A percentile compares a stretch with the other conserved stretches of the same genome.
phyloP scores from a whole-genome alignment of 2,113 vertebrate species.

The Suricata suricatta region DNA sequence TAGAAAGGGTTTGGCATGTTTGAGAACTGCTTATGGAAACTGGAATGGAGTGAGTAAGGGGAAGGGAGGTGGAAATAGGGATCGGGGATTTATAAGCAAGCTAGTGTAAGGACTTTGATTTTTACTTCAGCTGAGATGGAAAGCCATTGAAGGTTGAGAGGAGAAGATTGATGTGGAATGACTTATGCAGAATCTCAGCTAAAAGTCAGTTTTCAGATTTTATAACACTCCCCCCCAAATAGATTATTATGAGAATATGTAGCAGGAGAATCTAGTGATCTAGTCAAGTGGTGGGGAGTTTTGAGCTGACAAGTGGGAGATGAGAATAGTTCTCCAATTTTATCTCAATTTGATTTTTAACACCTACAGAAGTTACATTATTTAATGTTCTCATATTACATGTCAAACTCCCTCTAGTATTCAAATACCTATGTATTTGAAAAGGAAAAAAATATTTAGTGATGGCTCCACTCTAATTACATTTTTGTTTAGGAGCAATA shows the following conservation, averaged over 20 bases:
- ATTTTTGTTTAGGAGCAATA: neutral
- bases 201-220: neutral
- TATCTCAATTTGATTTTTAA: neutral
- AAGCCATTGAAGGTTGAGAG: neutral
- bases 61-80: neutral
- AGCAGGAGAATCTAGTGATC: neutral
- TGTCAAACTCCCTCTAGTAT: neutral
- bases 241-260: neutral
- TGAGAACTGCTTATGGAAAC: neutral
- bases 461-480: neutral
- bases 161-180: neutral
- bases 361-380: neutral
- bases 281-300: neutral
- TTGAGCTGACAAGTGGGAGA: neutral
- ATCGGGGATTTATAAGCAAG: neutral
- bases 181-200: neutral
- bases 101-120: neutral
- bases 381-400: neutral
- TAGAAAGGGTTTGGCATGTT: neutral
- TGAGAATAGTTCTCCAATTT: neutral
- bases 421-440: neutral
- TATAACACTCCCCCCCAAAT: neutral
- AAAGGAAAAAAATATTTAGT: neutral
- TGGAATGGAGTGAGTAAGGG: neutral
- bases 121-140: neutral